A percentile compares a stretch with the other conserved stretches of the same genome.
phyloP scores from a whole-genome alignment of 2,113 vertebrate genomes.

The Noturus placidus region DNA sequence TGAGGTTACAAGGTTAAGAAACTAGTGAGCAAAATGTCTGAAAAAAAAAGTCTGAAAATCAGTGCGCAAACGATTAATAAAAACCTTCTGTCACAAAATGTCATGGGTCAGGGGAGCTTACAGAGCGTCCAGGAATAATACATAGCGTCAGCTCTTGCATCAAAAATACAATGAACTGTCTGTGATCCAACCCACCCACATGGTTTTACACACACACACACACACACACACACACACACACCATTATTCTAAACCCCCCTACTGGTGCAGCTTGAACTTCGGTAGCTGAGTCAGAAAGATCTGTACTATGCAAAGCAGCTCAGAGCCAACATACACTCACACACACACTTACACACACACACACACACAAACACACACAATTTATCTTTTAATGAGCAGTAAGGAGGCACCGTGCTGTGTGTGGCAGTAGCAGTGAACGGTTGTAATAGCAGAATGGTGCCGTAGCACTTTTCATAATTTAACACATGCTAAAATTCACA shows the following conservation, averaged over 20 bases:
- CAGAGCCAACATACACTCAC: constrained; percentile 33
- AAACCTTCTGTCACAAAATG: constrained; percentile 2
- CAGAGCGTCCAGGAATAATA: background rate
- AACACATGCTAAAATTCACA: background rate
- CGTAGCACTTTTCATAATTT: background rate
- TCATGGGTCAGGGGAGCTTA: background rate
- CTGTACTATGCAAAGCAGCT: constrained; percentile 43
- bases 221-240: constrained; percentile 29
- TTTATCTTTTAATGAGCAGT: constrained; percentile 52
- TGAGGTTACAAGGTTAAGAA: background rate
- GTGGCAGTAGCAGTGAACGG: constrained; percentile 37
- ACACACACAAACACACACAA: background rate
- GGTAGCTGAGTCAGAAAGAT: constrained; percentile 49
- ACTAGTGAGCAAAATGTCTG: background rate
- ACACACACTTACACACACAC: background rate
- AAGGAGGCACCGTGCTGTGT: constrained; percentile 39
- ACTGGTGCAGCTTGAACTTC: constrained; percentile 39
- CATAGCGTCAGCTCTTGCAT: background rate
- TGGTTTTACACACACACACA: constrained; percentile 7
- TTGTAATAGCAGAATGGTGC: constrained; percentile 41
- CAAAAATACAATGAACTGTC: constrained; percentile 11
- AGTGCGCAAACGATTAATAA: background rate
- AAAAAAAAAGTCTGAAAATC: background rate
- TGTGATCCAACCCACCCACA: constrained; percentile 7
- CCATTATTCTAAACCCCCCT: constrained; percentile 6